Evolutionary conservation across 2,888 invertebrate species (phyloP), one percentile per base, ranked within the genome.

Genomic region (Axea sp.): DNA sequence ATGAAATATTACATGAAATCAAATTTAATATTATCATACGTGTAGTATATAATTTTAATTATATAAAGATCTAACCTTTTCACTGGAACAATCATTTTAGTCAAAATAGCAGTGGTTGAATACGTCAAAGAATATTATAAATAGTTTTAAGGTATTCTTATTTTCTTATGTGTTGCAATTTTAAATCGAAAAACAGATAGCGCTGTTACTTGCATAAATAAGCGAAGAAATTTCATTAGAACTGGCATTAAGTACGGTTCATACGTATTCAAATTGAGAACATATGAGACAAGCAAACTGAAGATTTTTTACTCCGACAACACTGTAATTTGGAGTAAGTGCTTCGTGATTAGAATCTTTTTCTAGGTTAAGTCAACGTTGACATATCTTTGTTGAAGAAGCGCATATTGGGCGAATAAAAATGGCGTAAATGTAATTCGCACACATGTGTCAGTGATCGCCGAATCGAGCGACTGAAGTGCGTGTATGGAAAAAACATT

Each of bases 371-470:
- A 12, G 35, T 2, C 8, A 15, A n/a, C 8, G n/a, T 15, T 35
- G 35, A 15, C 17, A 17, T 17, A 35, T 30, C 45, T n/a, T n/a
- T 30, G 6, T 17, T 12, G 12, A 7, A 45, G 28, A 45, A 30
- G 9, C 30, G 45, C 45, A 45, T 17, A 9, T 35, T n/a, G 17
- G 37, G 19, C 1, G 31, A 26, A 19, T 24, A 33, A 22, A 31
- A 49, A 49, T 49, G 47, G 47, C 47, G 47, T 49, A 17, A 31
- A 22, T 9, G 31, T 19, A 19, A 11, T 9, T 7, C 41, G 15
- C 19, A 31, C 47, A 49, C 47, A 49, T 15, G 17, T 49, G 47
- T 49, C 47, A 49, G 31, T 33, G 47, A 31, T 31, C 47, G 22
- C 14, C 22, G 31, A 33, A 7, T 19, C 31, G 17, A 30, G 8